Percentiles rank a stretch among this genome's conserved stretches.
phyloP scores from a whole-genome alignment of 2,113 vertebrate genomes.

The Parotia lawesii region DNA sequence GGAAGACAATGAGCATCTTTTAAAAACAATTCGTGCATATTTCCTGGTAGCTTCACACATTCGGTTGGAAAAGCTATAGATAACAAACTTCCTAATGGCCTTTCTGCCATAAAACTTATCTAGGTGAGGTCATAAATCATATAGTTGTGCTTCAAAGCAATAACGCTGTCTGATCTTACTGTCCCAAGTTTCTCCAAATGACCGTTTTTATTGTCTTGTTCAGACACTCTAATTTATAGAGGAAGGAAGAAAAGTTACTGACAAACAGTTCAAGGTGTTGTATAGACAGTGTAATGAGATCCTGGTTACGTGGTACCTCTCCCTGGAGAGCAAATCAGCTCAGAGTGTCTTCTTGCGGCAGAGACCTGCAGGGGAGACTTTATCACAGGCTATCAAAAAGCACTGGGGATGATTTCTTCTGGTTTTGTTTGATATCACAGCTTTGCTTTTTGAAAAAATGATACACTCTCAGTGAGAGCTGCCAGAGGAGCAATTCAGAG shows the following conservation, averaged over 20 bases:
- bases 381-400: not conserved
- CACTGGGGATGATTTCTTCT: not conserved
- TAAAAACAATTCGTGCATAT: not conserved
- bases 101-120: slow-evolving; percentile 51
- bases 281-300: not conserved
- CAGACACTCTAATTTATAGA: not conserved
- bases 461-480: not conserved
- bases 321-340: not conserved
- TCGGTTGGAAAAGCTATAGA: not conserved
- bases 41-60: not conserved
- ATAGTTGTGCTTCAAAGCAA: slow-evolving; percentile 2
- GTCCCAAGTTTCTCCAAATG: slow-evolving; percentile 17
- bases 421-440: not conserved
- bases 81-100: slow-evolving; percentile 34
- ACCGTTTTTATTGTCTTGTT: not conserved
- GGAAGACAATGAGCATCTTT: not conserved
- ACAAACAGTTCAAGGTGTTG: not conserved
- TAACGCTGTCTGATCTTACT: not conserved
- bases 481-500: not conserved
- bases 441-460: not conserved
- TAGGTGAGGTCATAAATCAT: slow-evolving; percentile 10
- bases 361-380: not conserved
- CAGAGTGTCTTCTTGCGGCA: not conserved
- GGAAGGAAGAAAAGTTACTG: not conserved
- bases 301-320: accelerated